Percentiles rank a stretch among this genome's conserved stretches.
These are phyloP conservation scores for Lacerta viridis DNA, from an alignment of 2,797 vertebrate species.

Conservation along the genomic window DNA sequence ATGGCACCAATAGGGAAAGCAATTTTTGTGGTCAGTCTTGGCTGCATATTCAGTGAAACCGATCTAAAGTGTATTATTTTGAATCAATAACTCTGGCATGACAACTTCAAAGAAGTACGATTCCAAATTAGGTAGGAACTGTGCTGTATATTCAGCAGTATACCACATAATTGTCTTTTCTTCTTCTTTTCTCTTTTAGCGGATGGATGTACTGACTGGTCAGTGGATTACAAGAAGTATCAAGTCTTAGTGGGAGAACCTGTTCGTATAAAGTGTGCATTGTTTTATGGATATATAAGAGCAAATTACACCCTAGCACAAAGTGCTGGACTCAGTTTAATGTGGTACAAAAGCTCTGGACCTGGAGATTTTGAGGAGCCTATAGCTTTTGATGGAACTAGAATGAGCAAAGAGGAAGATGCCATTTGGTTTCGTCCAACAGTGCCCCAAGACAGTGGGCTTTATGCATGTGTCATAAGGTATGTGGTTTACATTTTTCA, in stretches of 20 bases:
- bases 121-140: not conserved
- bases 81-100: too few species aligned
- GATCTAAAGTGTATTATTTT: not conserved
- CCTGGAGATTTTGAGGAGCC: constrained; percentile 97
- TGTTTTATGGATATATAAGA: constrained; percentile 99
- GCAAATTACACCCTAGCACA: constrained; percentile 98
- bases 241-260: constrained; percentile 97
- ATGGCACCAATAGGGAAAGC: not conserved
- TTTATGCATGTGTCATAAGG: constrained; percentile 98
- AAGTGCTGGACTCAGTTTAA: constrained; percentile 96
- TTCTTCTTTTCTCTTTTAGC: constrained; percentile 81
- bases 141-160: not conserved
- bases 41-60: not conserved
- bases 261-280: constrained; percentile 97
- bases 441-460: constrained; percentile 93
- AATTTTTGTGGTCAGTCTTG: constrained; percentile 32
- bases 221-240: constrained; percentile 98
- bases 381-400: constrained; percentile 95
- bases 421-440: constrained; percentile 99
- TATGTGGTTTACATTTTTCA: constrained; percentile 76
- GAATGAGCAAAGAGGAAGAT: constrained; percentile 99
- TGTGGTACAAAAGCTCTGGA: constrained; percentile 99
- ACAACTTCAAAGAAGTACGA: not conserved
- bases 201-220: constrained; percentile 99
- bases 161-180: constrained; percentile 42